phyloP scores from a whole-genome alignment of 2,113 vertebrate genomes.

The Ceyx margarethae region DNA sequence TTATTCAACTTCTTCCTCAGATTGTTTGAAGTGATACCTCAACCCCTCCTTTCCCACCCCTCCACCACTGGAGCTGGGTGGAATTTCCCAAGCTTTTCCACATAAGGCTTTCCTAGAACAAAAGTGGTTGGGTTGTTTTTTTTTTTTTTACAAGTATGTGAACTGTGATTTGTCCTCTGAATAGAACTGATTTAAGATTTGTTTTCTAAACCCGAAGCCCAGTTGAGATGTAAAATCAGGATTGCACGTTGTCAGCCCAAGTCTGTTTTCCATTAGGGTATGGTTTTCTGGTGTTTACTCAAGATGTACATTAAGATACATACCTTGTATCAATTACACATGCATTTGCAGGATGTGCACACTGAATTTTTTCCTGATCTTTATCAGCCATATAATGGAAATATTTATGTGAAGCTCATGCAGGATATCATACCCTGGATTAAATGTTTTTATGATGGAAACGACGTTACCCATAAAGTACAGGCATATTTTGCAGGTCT shows the following conservation, averaged over 20 bases:
- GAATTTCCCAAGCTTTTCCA: slow-evolving; percentile 52
- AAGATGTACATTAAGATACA: slow-evolving; percentile 68
- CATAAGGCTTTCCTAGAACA: slow-evolving; percentile 35
- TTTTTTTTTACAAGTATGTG: slow-evolving; percentile 35
- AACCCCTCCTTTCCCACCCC: slow-evolving; percentile 55
- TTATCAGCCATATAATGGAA: slow-evolving; percentile 47
- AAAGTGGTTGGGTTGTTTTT: background rate
- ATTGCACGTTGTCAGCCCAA: slow-evolving; percentile 25
- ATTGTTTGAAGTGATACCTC: slow-evolving; percentile 65
- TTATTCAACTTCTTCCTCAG: slow-evolving; percentile 62
- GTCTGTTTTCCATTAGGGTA: slow-evolving; percentile 64
- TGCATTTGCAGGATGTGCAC: slow-evolving; percentile 55
- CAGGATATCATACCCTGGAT: background rate
- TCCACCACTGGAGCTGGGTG: slow-evolving; percentile 46
- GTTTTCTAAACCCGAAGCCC: slow-evolving; percentile 44
- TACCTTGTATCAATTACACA: slow-evolving; percentile 69
- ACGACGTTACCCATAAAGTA: background rate
- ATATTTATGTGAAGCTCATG: slow-evolving; percentile 30
- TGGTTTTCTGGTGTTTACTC: slow-evolving; percentile 54
- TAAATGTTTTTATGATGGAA: slow-evolving; percentile 42
- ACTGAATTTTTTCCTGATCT: slow-evolving; percentile 56
- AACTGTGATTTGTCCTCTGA: slow-evolving; percentile 51
- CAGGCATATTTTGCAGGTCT: background rate
- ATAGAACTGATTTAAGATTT: slow-evolving; percentile 51
- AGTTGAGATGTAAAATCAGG: slow-evolving; percentile 53